Evolutionary conservation across 1,140 invertebrate genomes (phyloP).

Genomic region (Saccostrea glomerata): DNA sequence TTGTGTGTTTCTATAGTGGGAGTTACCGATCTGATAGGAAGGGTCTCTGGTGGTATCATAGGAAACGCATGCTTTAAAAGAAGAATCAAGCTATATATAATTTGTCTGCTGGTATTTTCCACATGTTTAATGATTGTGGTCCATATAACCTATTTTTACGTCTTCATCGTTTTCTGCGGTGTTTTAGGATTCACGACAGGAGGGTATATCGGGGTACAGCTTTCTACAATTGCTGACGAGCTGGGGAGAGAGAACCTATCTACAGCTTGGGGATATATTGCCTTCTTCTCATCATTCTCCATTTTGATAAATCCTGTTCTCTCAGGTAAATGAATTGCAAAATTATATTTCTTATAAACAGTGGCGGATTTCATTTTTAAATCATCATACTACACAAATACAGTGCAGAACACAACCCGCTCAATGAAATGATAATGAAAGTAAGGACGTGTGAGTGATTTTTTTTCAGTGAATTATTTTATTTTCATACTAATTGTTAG

Average conservation of each 20-base stretch:
- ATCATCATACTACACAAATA: too few species aligned
- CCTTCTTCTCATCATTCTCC: conserved; percentile 34
- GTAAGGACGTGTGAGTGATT: too few species aligned
- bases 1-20: conserved; percentile 64
- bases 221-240: conserved; percentile 10
- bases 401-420: too few species aligned
- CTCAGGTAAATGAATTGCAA: not conserved
- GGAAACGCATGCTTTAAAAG: conserved; percentile 48
- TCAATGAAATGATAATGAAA: too few species aligned
- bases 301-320: conserved; percentile 39
- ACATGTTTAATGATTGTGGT: not conserved
- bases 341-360: too few species aligned
- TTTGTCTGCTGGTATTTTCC: conserved; percentile 3
- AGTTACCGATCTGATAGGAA: conserved; percentile 61
- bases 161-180: not conserved
- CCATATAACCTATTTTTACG: not conserved
- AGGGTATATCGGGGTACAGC: conserved; percentile 22
- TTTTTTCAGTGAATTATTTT: too few species aligned
- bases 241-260: conserved; percentile 41
- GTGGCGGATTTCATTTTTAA: too few species aligned
- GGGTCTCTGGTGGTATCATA: conserved; percentile 63
- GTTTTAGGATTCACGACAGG: conserved; percentile 38
- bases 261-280: conserved; percentile 41
- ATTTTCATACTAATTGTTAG: too few species aligned
- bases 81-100: conserved; percentile 13